phyloP scores from a whole-genome alignment of 2,113 vertebrate species.

The Oncorhynchus masou region DNA sequence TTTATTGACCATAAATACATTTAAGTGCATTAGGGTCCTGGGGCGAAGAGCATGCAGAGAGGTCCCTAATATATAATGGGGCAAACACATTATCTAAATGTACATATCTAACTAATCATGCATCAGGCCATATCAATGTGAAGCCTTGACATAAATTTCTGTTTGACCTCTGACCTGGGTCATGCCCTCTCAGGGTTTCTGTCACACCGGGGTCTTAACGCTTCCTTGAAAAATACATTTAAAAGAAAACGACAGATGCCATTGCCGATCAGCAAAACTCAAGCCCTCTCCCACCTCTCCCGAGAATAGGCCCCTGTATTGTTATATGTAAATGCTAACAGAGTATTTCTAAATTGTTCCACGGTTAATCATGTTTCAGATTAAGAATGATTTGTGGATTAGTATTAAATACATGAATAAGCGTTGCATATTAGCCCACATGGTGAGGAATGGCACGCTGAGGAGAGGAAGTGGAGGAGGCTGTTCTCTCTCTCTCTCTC shows the following conservation, averaged over 20 bases:
- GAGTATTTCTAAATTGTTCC: slow-evolving; percentile 67
- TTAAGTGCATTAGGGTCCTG: slow-evolving; percentile 75
- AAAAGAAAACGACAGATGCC: slow-evolving; percentile 33
- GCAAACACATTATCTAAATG: slow-evolving; percentile 79
- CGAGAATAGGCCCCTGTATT: slow-evolving; percentile 33
- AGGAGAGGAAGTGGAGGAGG: slow-evolving; percentile 1
- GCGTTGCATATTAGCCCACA: slow-evolving; percentile 28
- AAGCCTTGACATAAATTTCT: slow-evolving; percentile 69
- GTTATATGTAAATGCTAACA: slow-evolving; percentile 59
- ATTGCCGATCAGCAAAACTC: slow-evolving; percentile 22
- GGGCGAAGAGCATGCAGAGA: slow-evolving; percentile 51
- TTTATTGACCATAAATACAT: slow-evolving; percentile 83
- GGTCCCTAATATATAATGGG: slow-evolving; percentile 71
- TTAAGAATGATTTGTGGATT: slow-evolving; percentile 59
- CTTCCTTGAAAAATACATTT: not conserved
- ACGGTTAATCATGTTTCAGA: slow-evolving; percentile 65
- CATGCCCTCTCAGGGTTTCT: slow-evolving; percentile 39
- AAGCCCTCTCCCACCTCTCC: slow-evolving; percentile 4
- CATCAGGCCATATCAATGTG: slow-evolving; percentile 49
- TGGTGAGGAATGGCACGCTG: slow-evolving; percentile 39
- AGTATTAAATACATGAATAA: slow-evolving; percentile 56
- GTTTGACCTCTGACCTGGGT: slow-evolving; percentile 68
- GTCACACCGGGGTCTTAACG: slow-evolving; percentile 31
- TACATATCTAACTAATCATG: slow-evolving; percentile 76
- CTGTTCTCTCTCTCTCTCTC: slow-evolving; percentile 23